Evolutionary conservation across 2,113 vertebrate genomes (phyloP), one percentile per base, ranked within the genome.

Genomic region (Ophthalmolycus amberensis): DNA sequence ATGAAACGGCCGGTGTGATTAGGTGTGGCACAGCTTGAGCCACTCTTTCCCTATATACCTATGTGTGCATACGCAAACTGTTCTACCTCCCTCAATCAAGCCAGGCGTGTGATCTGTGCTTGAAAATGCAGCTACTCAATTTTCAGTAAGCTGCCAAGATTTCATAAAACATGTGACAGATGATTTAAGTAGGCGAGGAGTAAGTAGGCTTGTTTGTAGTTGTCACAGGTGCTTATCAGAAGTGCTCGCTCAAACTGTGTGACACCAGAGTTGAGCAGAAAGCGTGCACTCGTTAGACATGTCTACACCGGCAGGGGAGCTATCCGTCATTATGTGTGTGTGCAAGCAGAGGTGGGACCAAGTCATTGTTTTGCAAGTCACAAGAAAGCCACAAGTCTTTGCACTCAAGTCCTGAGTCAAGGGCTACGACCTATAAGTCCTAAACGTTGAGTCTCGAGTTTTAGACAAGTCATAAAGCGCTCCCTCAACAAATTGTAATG

Each of bases 71-170:
- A 48, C 6, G 9, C 25, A 59, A 54, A 81, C 65, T 72, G 60
- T 65, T 71, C 62, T 10, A 56, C 1, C 1, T 56, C 29, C 42
- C 29, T 74, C 67, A 3, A 66, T 85, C 52, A 62, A n/a, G 62
- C 56, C 15, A 5, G 50, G 46, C 22, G 8, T 64, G 44, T 40
- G 84, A 85, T 72, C 78, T 73, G 72, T 69, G 22, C 75, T 89
- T 90, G 89, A 89, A 87, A 89, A 75, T 80, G 83, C 78, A 82
- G 72, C 50, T 71, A 48, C 79, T 83, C 67, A 50, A 63, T 63
- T 75, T 48, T 48, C 16, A 14, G n/a, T 27, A 27, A 58, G 25
- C 20, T 68, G 18, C 52, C 40, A 18, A 4, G 14, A 7, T 25
- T 18, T 16, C 38, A 59, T 27, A 27, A 15, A 63, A 32, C 12